These are phyloP conservation scores for Polymixis flavicincta DNA, from an alignment of 2,888 invertebrate species.

Conservation along the genomic window DNA sequence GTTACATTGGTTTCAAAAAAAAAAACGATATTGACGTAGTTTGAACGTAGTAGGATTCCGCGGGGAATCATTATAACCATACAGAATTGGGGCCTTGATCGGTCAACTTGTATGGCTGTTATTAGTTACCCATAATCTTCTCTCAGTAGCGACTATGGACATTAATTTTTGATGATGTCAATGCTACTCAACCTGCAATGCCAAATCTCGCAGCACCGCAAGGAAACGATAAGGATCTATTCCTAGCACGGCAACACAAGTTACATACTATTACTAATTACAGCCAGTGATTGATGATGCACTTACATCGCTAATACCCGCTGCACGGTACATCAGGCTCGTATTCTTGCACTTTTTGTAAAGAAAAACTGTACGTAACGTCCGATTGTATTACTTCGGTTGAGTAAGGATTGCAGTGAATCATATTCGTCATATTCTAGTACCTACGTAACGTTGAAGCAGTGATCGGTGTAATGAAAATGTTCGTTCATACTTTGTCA, in stretches of 20 bases:
- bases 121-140: no score
- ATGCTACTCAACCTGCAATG: neutral
- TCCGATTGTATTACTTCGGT: conserved; percentile 30
- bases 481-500: no score
- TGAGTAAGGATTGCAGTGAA: conserved; percentile 40
- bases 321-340: conserved; percentile 59
- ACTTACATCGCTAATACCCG: conserved; percentile 44
- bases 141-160: neutral
- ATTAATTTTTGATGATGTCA: neutral
- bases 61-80: no score
- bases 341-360: conserved; percentile 27
- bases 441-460: conserved; percentile 26
- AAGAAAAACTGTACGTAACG: conserved; percentile 47
- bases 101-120: no score
- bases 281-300: conserved; percentile 43
- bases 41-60: no score
- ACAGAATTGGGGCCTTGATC: no score
- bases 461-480: conserved; percentile 1
- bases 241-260: conserved; percentile 2
- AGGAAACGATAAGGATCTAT: conserved; percentile 43
- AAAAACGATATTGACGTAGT: no score
- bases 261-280: conserved; percentile 52
- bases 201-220: conserved; percentile 16
- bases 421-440: conserved; percentile 18
- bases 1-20: no score